Percentiles rank a stretch among this genome's conserved stretches.
These are phyloP conservation scores for Scomber scombrus DNA, from an alignment of 2,113 vertebrate species.

Conservation along the genomic window DNA sequence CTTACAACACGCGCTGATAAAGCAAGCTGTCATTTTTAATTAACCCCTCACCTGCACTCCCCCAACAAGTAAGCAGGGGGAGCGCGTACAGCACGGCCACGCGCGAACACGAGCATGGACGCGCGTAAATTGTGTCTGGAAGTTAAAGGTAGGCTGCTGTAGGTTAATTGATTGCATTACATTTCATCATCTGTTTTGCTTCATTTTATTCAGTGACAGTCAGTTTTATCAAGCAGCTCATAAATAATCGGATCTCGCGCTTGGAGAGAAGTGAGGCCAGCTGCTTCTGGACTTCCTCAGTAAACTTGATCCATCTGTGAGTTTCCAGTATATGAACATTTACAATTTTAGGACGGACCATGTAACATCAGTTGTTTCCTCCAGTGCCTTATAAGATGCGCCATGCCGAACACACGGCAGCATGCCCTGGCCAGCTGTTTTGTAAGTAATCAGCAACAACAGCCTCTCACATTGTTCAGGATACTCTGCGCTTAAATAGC, in stretches of 20 bases:
- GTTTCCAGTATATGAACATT: not conserved
- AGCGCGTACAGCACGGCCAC: conserved; percentile 27
- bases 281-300: conserved; percentile 33
- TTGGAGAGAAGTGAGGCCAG: not conserved
- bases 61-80: conserved; percentile 65
- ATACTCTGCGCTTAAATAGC: conserved; percentile 42
- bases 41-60: conserved; percentile 67
- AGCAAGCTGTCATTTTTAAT: conserved; percentile 73
- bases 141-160: conserved; percentile 28
- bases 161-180: conserved; percentile 83
- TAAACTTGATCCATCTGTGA: conserved; percentile 37
- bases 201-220: conserved; percentile 6
- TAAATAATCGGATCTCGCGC: not conserved
- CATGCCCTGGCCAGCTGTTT: not conserved
- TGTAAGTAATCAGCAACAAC: conserved; percentile 37
- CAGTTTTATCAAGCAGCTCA: conserved; percentile 16
- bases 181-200: conserved; percentile 65
- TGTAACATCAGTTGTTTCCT: not conserved
- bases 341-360: not conserved
- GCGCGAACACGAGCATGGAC: conserved; percentile 23
- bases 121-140: conserved; percentile 26
- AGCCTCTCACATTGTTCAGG: conserved; percentile 7
- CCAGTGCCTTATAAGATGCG: not conserved
- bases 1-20: conserved; percentile 31
- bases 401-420: conserved; percentile 5